Base-by-base conservation (phyloP, 1,140 invertebrate species). In the Drosophila arizonae region DNA sequence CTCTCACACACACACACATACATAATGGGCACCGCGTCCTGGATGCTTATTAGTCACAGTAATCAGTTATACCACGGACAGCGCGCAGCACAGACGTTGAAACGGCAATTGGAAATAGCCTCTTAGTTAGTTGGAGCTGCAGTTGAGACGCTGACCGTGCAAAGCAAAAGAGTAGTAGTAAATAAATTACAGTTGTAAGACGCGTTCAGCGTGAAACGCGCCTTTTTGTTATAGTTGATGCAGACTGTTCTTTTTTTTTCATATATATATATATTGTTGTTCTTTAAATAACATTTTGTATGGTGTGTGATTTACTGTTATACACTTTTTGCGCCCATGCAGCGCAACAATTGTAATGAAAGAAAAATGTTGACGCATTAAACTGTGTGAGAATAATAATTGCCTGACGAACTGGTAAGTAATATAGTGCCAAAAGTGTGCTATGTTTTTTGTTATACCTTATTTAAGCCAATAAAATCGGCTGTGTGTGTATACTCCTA, bases 21-120 rank as follows among this genome's bases (percentile, higher is more conserved):
- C 24, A n/a, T n/a, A 24, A 36, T 26, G 39, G 39, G 54, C 33
- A 17, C 24, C 50, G 70, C 70, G 64, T 68, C 70, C 70, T 68
- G 70, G 70, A 67, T 54, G 60, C 66, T 67, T 52, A 67, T 72
- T 72, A 72, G 64, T 72, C 70, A 67, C 69, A 66, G 30, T 68
- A 69, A 50, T 69, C 78, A 85, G 81, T 85, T 72, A 78, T 57
- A 87, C 79, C 71, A 86, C 76, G 62, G 64, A 72, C 82, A 86
- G 76, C 65, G 75, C 65, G 76, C 72, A 87, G 69, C 64, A 43
- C 64, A 74, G 65, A 81, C 76, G 72, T 64, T 60, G 4, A 46
- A 30, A 21, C 41, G 26, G 28, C 56, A 28, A 48, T 43, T 24
- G 36, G 17, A 6, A 56, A 41, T 24, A 13, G 3, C 17, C 21